Evolutionary conservation across 2,888 invertebrate species (phyloP).

Genomic region (Liodrosophila aerea): DNA sequence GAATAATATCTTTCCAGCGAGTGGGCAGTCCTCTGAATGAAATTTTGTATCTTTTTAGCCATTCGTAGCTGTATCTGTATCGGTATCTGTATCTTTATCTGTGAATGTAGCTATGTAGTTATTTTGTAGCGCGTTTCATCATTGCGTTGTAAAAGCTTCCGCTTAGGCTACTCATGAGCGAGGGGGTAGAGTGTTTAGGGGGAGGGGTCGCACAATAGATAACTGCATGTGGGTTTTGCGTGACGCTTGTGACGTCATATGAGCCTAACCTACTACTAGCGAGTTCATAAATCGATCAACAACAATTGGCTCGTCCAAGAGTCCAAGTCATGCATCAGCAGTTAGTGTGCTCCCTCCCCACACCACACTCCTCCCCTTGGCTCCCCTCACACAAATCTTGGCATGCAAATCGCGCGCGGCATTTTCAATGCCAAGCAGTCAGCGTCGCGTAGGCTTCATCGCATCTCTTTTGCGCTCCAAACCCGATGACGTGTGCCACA

Average conservation of each 20-base stretch:
- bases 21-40: slow-evolving; percentile 62
- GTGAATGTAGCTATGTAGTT: not conserved
- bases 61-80: slow-evolving; percentile 15
- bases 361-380: not conserved
- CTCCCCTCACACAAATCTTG: slow-evolving; percentile 38
- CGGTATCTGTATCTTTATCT: slow-evolving; percentile 18
- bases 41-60: slow-evolving; percentile 22
- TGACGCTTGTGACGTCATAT: slow-evolving; percentile 63
- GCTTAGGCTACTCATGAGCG: slow-evolving; percentile 50
- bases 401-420: slow-evolving; percentile 68
- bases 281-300: slow-evolving; percentile 77
- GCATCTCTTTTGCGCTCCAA: slow-evolving; percentile 37
- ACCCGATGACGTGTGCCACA: slow-evolving; percentile 66
- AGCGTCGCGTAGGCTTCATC: slow-evolving; percentile 51
- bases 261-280: slow-evolving; percentile 26
- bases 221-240: slow-evolving; percentile 59
- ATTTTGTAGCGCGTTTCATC: slow-evolving; percentile 35
- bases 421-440: slow-evolving; percentile 63
- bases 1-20: slow-evolving; percentile 25
- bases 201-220: slow-evolving; percentile 28
- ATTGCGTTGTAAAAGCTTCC: slow-evolving; percentile 66
- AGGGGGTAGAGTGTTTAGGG: not conserved
- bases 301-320: slow-evolving; percentile 56
- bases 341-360: slow-evolving; percentile 10
- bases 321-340: slow-evolving; percentile 61